phyloP scores from a whole-genome alignment of 2,113 vertebrate genomes.

The Pollimyrus isidori region DNA sequence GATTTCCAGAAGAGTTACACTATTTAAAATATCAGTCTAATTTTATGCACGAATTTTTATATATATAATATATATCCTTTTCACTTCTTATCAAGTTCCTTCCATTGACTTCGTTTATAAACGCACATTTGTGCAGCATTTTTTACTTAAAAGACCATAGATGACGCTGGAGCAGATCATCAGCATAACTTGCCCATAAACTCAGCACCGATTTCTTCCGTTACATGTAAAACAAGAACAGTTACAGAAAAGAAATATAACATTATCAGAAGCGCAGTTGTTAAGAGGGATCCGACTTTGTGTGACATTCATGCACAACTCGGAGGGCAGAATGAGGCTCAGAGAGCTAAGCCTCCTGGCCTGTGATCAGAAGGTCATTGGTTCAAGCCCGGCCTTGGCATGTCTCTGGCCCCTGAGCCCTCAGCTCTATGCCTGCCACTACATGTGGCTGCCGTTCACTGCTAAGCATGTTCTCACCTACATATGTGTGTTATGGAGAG shows the following conservation, averaged over 20 bases:
- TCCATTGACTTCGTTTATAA: neutral
- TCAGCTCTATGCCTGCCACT: neutral
- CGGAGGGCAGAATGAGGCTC: neutral
- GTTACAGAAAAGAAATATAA: neutral
- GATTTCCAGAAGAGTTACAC: neutral
- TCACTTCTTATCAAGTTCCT: neutral
- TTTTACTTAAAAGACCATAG: neutral
- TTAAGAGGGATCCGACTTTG: neutral
- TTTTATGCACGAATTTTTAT: neutral
- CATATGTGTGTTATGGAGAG: neutral
- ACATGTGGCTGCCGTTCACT: neutral
- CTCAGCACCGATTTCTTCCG: neutral
- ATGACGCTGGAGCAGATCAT: neutral
- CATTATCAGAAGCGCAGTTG: neutral
- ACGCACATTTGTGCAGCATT: neutral
- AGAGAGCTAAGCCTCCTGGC: neutral
- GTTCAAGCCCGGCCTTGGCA: neutral
- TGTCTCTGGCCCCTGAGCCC: neutral
- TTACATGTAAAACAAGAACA: neutral
- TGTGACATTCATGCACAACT: neutral
- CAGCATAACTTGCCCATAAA: neutral
- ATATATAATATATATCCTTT: no score
- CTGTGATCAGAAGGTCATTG: neutral
- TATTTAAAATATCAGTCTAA: neutral
- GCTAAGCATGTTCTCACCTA: neutral